Conservation (phyloP, 1,140 invertebrate genomes). For the Drosophila miranda region DNA sequence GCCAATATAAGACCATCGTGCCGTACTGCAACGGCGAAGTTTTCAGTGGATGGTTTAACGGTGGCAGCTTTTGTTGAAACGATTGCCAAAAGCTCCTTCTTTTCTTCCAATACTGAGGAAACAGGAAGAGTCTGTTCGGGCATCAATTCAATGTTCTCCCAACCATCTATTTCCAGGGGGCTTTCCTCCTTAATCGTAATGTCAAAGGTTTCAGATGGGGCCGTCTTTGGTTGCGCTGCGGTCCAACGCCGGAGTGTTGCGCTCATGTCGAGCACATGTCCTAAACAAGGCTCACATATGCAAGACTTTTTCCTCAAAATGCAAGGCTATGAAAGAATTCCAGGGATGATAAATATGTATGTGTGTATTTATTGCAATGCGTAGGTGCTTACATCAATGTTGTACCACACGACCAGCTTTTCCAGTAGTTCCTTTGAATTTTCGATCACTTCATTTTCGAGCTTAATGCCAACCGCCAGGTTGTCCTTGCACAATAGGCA, state of each 20-base stretch:
- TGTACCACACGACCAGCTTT: conserved; percentile 27
- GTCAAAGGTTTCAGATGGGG: neutral
- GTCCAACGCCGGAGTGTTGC: conserved; percentile 11
- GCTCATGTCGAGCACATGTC: neutral
- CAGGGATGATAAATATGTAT: neutral
- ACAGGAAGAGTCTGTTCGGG: neutral
- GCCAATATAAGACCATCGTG: conserved; percentile 12
- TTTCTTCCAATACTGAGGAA: neutral
- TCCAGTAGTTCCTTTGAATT: conserved; percentile 24
- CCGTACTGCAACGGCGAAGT: conserved; percentile 16
- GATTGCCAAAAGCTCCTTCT: too few species aligned
- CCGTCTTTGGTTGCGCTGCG: neutral
- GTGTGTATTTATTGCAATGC: neutral
- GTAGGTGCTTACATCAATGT: conserved; percentile 29
- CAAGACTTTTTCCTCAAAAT: conserved; percentile 7
- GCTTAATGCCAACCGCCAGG: conserved; percentile 3
- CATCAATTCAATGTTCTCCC: conserved; percentile 1
- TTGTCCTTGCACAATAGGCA: conserved; percentile 25
- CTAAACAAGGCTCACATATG: conserved; percentile 16
- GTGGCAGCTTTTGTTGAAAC: too few species aligned
- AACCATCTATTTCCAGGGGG: conserved; percentile 32
- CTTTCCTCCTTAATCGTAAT: neutral
- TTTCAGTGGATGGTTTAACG: neutral
- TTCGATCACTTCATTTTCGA: conserved; percentile 11
- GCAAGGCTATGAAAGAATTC: neutral